Evolutionary conservation across 2,797 vertebrate genomes (phyloP).

Genomic region (Falco cherrug): DNA sequence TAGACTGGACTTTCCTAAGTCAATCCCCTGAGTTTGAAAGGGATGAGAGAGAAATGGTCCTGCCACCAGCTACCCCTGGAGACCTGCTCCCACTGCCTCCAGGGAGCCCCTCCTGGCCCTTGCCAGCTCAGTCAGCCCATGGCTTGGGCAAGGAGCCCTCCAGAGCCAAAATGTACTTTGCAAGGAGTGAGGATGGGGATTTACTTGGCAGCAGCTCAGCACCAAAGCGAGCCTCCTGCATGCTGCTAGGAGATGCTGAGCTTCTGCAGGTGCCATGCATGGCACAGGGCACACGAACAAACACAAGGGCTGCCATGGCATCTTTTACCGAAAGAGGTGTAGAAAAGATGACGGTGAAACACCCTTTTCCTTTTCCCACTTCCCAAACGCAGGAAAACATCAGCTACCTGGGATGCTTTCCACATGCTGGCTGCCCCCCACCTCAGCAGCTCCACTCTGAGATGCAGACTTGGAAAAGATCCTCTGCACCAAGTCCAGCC

Average conservation of each 20-base stretch:
- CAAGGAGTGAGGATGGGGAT: background rate
- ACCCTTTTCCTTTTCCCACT: background rate
- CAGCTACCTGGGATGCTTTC: background rate
- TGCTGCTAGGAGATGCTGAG: rapidly evolving
- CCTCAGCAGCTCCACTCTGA: background rate
- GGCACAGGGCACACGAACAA: background rate
- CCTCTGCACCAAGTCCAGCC: background rate
- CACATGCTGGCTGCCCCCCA: rapidly evolving
- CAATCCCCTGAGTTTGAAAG: background rate
- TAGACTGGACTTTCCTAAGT: background rate
- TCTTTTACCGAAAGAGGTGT: background rate
- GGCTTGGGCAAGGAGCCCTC: background rate
- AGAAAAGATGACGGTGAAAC: background rate
- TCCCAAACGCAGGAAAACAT: background rate
- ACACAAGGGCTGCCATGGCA: background rate
- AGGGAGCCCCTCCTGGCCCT: background rate
- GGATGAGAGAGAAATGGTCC: background rate
- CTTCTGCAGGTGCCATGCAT: rapidly evolving
- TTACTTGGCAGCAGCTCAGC: background rate
- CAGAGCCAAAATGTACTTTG: background rate
- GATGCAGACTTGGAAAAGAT: background rate
- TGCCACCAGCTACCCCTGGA: background rate
- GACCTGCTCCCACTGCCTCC: background rate
- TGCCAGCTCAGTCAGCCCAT: rapidly evolving
- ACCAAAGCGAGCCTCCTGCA: rapidly evolving